These are phyloP conservation scores for Pseudococcus longispinus DNA, from an alignment of 2,888 invertebrate species.

Conservation along the genomic window DNA sequence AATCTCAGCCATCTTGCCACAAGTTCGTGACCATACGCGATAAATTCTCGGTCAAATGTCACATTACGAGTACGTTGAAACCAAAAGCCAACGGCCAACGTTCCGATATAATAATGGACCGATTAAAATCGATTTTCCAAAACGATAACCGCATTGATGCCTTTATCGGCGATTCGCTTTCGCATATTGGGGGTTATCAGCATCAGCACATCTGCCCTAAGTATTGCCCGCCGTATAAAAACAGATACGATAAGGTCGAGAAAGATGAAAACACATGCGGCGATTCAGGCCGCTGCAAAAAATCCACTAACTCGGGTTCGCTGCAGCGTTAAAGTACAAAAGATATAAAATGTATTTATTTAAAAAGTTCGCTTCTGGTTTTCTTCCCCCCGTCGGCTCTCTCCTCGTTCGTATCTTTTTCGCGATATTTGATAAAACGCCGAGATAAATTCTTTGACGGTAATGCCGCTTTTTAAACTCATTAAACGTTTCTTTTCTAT, in stretches of 20 bases:
- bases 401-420: neutral
- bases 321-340: neutral
- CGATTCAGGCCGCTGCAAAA: neutral
- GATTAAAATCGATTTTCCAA: conserved; percentile 5
- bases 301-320: neutral
- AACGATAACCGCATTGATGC: neutral
- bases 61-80: too few species aligned
- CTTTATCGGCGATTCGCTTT: conserved; percentile 25
- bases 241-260: neutral
- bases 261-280: neutral
- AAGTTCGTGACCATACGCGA: neutral
- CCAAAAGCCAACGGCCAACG: neutral
- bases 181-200: neutral
- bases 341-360: conserved; percentile 14
- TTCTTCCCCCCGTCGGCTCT: neutral
- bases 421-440: conserved; percentile 39
- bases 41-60: conserved; percentile 8
- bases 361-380: conserved; percentile 6
- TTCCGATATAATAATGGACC: neutral
- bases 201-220: neutral
- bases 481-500: conserved; percentile 52
- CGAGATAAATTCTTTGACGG: conserved; percentile 50
- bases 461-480: conserved; percentile 54
- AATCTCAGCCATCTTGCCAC: neutral
- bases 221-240: neutral